Evolutionary conservation across 2,888 invertebrate genomes (phyloP).

Genomic region (Aradus depressus): DNA sequence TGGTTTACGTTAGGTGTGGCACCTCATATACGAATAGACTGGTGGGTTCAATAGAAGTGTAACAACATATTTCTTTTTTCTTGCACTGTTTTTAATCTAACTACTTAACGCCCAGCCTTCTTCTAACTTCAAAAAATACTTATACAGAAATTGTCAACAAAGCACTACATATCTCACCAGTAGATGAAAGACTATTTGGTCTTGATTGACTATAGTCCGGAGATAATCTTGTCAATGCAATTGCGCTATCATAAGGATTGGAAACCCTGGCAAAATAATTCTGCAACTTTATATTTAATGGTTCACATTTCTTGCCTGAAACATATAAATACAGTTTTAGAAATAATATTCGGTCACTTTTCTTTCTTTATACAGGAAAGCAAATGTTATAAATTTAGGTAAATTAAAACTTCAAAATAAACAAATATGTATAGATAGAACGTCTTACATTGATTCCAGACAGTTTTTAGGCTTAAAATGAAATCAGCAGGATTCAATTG

Average conservation of each 20-base stretch:
- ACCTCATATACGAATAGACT: no score
- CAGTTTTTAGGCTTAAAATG: slow-evolving; percentile 9
- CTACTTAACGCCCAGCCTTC: no score
- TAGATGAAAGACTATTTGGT: slow-evolving; percentile 49
- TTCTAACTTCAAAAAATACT: no score
- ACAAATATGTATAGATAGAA: not conserved
- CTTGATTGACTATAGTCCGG: slow-evolving; percentile 52
- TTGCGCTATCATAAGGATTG: slow-evolving; percentile 48
- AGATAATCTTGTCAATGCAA: slow-evolving; percentile 49
- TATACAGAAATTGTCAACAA: not conserved
- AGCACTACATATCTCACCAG: slow-evolving; percentile 29
- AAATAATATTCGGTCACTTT: not conserved
- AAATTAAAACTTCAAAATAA: not conserved
- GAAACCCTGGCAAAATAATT: slow-evolving; percentile 41
- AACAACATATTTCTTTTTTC: no score
- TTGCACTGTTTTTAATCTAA: no score
- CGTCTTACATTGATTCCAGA: slow-evolving; percentile 20
- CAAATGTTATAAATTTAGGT: not conserved
- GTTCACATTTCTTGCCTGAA: slow-evolving; percentile 45
- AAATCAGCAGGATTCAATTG: slow-evolving; percentile 3
- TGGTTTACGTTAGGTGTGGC: no score
- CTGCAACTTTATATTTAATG: slow-evolving; percentile 41
- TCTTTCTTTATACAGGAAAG: not conserved
- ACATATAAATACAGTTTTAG: not conserved
- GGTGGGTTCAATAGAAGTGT: no score